Conservation (phyloP, 1,140 invertebrate genomes). For the Drosophila obscura region DNA sequence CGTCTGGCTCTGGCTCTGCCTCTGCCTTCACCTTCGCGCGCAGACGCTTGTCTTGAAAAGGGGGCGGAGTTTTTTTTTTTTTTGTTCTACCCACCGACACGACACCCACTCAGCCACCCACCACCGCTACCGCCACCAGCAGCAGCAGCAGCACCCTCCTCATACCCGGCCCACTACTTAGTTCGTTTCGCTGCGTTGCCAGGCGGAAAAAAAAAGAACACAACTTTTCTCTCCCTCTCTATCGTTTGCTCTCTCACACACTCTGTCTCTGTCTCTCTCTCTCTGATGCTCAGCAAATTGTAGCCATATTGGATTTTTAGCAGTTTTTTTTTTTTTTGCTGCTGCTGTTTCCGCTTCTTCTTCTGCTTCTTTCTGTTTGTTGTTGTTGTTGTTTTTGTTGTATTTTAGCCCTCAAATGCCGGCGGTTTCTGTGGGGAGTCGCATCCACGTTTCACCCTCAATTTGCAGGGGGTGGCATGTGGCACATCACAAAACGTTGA, state of each 20-base stretch:
- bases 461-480: conserved; percentile 47
- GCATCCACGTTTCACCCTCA: conserved; percentile 61
- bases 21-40: conserved; percentile 67
- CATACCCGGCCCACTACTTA: conserved; percentile 42
- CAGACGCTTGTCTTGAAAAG: conserved; percentile 82
- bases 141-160: not conserved
- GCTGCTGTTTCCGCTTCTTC: conserved; percentile 30
- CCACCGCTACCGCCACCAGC: conserved; percentile 1
- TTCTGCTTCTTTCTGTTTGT: conserved; percentile 37
- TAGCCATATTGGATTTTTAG: conserved; percentile 83
- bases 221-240: conserved; percentile 43
- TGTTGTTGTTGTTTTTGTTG: conserved; percentile 24
- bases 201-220: conserved; percentile 34
- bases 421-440: conserved; percentile 71
- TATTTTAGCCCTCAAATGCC: conserved; percentile 58
- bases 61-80: conserved; percentile 84
- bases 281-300: conserved; percentile 58
- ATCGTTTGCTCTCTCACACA: conserved; percentile 33
- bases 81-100: conserved; percentile 43
- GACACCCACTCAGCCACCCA: conserved; percentile 34
- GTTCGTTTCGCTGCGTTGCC: conserved; percentile 62
- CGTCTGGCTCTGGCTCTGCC: conserved; percentile 52
- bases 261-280: conserved; percentile 28
- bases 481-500: conserved; percentile 33
- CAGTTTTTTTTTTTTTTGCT: conserved; percentile 55